Base-by-base conservation (phyloP, 2,113 vertebrate genomes). In the Ciconia stormi region DNA sequence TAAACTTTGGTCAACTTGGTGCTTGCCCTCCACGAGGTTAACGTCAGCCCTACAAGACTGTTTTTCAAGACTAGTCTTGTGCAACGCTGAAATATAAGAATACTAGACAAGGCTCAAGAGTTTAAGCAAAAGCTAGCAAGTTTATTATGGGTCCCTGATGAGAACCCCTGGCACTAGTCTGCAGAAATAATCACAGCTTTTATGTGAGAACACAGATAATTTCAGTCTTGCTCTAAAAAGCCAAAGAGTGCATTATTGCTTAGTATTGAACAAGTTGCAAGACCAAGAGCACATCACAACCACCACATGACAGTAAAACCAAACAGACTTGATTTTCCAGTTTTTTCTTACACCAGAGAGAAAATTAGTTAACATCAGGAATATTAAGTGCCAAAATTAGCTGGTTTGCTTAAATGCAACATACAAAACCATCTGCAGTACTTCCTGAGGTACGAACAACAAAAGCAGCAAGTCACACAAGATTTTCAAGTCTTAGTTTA, bases 211-310 rank as follows among this genome's bases (percentile, higher is more conserved):
- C 32, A 67, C 30, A 26, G 49, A 27, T 23, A 32, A 52, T 65
- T 59, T 53, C 62, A 65, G 34, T 13, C 69, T 55, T 36, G 40
- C 59, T 44, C 40, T 77, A 44, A 30, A 89, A 85, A 65, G 32
- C 5, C 4, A 5, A 44, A 30, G 9, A 34, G 22, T 3, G 5
- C 2, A 1, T 47, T 53, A 82, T 10, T 40, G 7, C 15, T 61
- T 38, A 72, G 53, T 11, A 62, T 1, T 50, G 49, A 73, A 56
- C 23, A 55, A 66, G 22, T 6, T 32, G 32, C 14, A 78, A 65
- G 50, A 65, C 8, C 8, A 63, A 46, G 29, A 34, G 29, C 22
- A 23, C 42, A 61, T 77, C 46, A n/a, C 46, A 86, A 55, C 32
- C 20, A 32, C 30, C 19, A 44, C 16, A 2, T 3, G 42, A 47